Evolutionary conservation across 2,797 vertebrate species (phyloP), one percentile per base, ranked within the genome.

Genomic region (Epinephelus awoara): DNA sequence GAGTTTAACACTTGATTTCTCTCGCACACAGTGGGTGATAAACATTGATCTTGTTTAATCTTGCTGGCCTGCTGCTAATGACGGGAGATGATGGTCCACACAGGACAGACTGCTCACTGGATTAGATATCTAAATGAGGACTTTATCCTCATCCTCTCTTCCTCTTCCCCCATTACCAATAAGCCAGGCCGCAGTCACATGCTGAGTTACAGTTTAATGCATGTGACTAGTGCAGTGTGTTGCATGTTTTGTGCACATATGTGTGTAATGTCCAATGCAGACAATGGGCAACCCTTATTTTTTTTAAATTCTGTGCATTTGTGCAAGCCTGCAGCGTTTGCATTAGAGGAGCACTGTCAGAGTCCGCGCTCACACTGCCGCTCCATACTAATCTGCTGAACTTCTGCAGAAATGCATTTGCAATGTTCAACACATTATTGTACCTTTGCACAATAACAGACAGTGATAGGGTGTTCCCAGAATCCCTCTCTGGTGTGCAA

Each of bases 21-120:
- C 79, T 68, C 8, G 25, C 62, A 25, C 83, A 51, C 84, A 79
- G 87, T 67, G 88, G 82, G 88, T 86, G 92, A 89, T 89, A 86
- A 90, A 90, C 91, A 88, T 90, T 93, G 93, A 94, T 93, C 92
- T 93, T 85, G 79, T 88, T 93, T 95, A 94, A 95, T 95, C 93
- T 95, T 88, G 84, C 89, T 40, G 91, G 85, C 89, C 89, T 87
- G 87, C 90, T 89, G 89, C 86, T 94, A 93, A 94, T 95, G 91
- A 88, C 68, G 64, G 83, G 90, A 89, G 91, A 94, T 92, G 94
- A 93, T 92, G 90, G 85, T 91, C 79, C 79, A 79, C 88, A 85
- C 80, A 86, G 92, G 84, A 89, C 91, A 91, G 88, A 86, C 90
- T 85, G 91, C 86, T 93, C 89, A 67, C 86, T 82, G 93, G 93